Base-by-base conservation (phyloP, 1,140 invertebrate species). In the Drosophila ohnishii region DNA sequence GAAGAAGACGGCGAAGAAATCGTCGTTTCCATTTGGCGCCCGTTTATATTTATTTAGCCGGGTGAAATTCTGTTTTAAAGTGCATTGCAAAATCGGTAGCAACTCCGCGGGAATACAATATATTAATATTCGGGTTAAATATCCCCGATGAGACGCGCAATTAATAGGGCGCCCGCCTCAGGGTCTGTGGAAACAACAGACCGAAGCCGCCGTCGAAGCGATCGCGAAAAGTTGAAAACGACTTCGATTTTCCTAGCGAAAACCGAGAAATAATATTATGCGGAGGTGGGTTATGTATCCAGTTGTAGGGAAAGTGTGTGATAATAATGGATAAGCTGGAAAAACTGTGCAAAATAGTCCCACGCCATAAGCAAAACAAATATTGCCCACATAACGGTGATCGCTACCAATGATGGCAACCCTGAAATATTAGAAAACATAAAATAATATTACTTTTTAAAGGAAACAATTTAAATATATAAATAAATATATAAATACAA, bases 201-300 rank as follows among this genome's bases (percentile, higher is more conserved):
- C 50, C 50, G 19, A 48, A 37, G 37, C n/a, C 39, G 28, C 40
- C n/a, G 30, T 34, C 35, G 34, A 25, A 55, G 22, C 51, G 34
- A 56, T 30, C 44, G 51, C 58, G 37, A 50, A 44, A 66, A 80
- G 62, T 51, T 73, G 47, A 59, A 30, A 42, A 65, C 40, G 65
- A 71, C 81, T 69, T 80, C 59, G 81, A 65, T 84, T 84, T 80
- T 81, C 61, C 63, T 34, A 61, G 53, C 47, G 72, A 87, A 67
- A 85, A 82, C 75, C 39, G 62, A 35, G 37, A 76, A 59, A 59
- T 72, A 76, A 76, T 85, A 84, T 84, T 84, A 85, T 85, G 82
- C 83, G 75, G 62, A 85, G 83, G 81, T 85, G 44, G 47, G 75
- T 64, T 72, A 14, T 3, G 10, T 11, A 14, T 37, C 16, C 7